Evolutionary conservation across 1,140 invertebrate genomes (phyloP).

Genomic region (Drosophila tropicalis): DNA sequence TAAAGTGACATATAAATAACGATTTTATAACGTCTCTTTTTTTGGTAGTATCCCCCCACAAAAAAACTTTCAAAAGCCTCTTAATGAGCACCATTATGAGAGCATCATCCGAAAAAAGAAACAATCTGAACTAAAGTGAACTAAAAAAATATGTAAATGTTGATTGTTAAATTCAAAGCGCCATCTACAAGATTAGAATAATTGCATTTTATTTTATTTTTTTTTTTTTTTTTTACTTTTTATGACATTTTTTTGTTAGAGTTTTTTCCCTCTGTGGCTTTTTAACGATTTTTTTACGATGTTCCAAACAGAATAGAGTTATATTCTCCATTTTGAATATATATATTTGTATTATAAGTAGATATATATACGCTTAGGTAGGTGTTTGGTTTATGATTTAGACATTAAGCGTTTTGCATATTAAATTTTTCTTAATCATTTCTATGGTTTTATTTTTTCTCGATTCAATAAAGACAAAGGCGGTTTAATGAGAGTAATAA

Average conservation of each 20-base stretch:
- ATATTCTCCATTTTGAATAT: conserved; percentile 50
- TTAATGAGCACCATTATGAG: conserved; percentile 63
- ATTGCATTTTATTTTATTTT: conserved; percentile 53
- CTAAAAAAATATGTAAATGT: conserved; percentile 56
- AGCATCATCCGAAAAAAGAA: conserved; percentile 47
- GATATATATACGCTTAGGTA: conserved; percentile 19
- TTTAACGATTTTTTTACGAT: conserved; percentile 59
- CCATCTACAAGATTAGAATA: conserved; percentile 51
- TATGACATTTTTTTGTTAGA: conserved; percentile 17
- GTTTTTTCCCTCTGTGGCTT: conserved; percentile 31
- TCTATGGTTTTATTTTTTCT: background rate
- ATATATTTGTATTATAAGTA: conserved; percentile 17
- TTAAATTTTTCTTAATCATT: background rate
- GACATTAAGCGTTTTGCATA: conserved; percentile 35
- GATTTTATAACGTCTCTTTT: conserved; percentile 41
- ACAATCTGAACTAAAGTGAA: conserved; percentile 37
- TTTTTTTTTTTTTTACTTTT: conserved; percentile 30
- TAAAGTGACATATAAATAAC: conserved; percentile 53
- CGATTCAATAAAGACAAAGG: conserved; percentile 2
- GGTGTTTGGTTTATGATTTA: conserved; percentile 44
- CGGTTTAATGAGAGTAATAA: conserved; percentile 7
- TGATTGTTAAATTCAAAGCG: conserved; percentile 52
- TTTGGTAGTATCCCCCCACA: conserved; percentile 18
- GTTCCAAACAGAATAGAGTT: conserved; percentile 38
- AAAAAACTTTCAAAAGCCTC: conserved; percentile 60